Evolutionary conservation across 2,888 invertebrate genomes (phyloP).

Genomic region (Synergus gifuensis): DNA sequence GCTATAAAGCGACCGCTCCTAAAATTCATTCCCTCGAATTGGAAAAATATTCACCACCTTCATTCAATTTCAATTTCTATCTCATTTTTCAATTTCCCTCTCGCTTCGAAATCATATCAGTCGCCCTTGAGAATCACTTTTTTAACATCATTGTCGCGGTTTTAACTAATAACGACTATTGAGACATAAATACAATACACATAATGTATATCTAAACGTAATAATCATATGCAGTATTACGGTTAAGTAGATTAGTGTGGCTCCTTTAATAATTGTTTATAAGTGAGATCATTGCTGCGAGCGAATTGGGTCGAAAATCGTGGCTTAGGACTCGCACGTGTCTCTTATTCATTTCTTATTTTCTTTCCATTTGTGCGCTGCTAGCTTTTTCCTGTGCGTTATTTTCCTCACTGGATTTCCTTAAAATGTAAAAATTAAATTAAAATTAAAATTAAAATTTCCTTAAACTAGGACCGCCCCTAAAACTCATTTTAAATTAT

Average conservation of each 20-base stretch:
- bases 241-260: slow-evolving; percentile 70
- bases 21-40: slow-evolving; percentile 1
- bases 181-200: slow-evolving; percentile 75
- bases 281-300: slow-evolving; percentile 55
- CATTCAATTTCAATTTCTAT: neutral
- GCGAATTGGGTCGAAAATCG: slow-evolving; percentile 53
- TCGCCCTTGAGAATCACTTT: slow-evolving; percentile 34
- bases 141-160: slow-evolving; percentile 62
- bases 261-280: slow-evolving; percentile 53
- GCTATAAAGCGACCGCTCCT: slow-evolving; percentile 32
- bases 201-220: slow-evolving; percentile 67
- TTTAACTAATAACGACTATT: slow-evolving; percentile 76
- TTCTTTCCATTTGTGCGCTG: slow-evolving; percentile 28
- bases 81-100: neutral
- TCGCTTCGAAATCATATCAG: slow-evolving; percentile 21
- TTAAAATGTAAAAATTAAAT: neutral
- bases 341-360: neutral
- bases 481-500: slow-evolving; percentile 45
- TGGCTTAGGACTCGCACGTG: slow-evolving; percentile 50
- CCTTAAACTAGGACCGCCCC: slow-evolving; percentile 27
- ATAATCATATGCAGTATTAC: slow-evolving; percentile 73
- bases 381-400: slow-evolving; percentile 23
- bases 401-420: slow-evolving; percentile 27
- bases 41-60: slow-evolving; percentile 27
- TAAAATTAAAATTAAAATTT: neutral